phyloP scores from a whole-genome alignment of 2,888 invertebrate genomes.

The Troides helena region DNA sequence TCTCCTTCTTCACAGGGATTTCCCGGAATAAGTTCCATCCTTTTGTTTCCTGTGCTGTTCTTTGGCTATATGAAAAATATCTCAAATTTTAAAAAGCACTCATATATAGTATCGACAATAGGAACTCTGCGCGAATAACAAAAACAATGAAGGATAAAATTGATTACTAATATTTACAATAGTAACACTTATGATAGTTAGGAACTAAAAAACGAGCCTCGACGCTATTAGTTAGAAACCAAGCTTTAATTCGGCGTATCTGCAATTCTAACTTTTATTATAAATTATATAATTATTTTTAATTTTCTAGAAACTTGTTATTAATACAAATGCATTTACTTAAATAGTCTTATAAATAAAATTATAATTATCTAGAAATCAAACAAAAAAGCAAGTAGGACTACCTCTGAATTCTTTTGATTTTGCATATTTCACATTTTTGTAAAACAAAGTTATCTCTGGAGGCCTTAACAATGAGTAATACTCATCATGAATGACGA shows the following conservation, averaged over 20 bases:
- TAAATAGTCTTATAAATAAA: neutral
- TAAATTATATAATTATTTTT: neutral
- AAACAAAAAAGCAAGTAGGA: neutral
- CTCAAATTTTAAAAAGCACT: neutral
- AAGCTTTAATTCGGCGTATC: too few relatives aligned
- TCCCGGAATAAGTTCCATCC: conserved; percentile 91
- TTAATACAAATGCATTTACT: neutral
- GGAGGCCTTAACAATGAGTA: conserved; percentile 6
- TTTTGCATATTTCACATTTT: neutral
- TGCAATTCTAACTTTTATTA: too few relatives aligned
- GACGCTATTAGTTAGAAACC: too few relatives aligned
- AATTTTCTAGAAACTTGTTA: neutral
- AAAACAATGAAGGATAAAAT: too few relatives aligned
- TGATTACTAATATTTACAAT: too few relatives aligned
- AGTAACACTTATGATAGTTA: too few relatives aligned
- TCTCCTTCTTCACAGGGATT: conserved; percentile 83
- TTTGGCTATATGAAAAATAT: conserved; percentile 55
- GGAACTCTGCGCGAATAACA: too few relatives aligned
- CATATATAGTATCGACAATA: too few relatives aligned
- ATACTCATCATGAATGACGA: neutral
- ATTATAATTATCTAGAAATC: neutral
- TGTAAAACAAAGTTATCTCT: conserved; percentile 11
- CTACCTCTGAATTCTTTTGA: neutral
- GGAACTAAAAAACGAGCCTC: too few relatives aligned
- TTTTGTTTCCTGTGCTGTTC: conserved; percentile 78